Evolutionary conservation across 2,888 invertebrate species (phyloP).

Genomic region (Neoascia interrupta): DNA sequence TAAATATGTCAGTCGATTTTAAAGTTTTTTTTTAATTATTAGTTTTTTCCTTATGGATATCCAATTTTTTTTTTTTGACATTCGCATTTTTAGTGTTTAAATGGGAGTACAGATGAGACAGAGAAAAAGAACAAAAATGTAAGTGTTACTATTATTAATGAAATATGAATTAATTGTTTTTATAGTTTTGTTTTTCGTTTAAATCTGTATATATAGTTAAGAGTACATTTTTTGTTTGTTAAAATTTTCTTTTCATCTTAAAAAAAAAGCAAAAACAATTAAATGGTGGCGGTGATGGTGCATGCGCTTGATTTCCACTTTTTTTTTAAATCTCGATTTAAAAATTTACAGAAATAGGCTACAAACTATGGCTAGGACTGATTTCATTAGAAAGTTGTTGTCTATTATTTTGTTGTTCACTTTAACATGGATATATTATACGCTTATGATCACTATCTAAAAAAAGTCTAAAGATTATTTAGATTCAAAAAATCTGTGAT

Average conservation of each 20-base stretch:
- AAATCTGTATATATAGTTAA: slow-evolving; percentile 44
- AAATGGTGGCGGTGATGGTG: slow-evolving; percentile 63
- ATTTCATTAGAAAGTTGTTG: slow-evolving; percentile 42
- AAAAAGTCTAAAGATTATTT: slow-evolving; percentile 55
- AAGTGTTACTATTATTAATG: slow-evolving; percentile 48
- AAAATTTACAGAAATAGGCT: slow-evolving; percentile 56
- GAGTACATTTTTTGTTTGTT: slow-evolving; percentile 25
- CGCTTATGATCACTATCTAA: slow-evolving; percentile 58
- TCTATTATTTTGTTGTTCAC: slow-evolving; percentile 21
- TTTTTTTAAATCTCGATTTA: slow-evolving; percentile 38
- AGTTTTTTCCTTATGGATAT: slow-evolving; percentile 16
- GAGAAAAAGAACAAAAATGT: slow-evolving; percentile 67
- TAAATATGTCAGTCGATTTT: slow-evolving; percentile 45
- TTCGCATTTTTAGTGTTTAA: slow-evolving; percentile 11
- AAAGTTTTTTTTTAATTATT: slow-evolving; percentile 7
- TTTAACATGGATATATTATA: slow-evolving; percentile 61
- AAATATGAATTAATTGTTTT: slow-evolving; percentile 37
- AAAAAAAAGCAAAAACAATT: slow-evolving; percentile 36
- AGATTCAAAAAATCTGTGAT: slow-evolving; percentile 67
- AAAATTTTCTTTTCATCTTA: slow-evolving; percentile 32
- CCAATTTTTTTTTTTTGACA: slow-evolving; percentile 27
- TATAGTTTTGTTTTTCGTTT: slow-evolving; percentile 24
- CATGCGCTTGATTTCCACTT: slow-evolving; percentile 15
- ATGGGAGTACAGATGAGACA: slow-evolving; percentile 23
- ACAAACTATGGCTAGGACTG: slow-evolving; percentile 66